These are phyloP conservation scores for Drosophila melanica DNA, from an alignment of 1,140 invertebrate genomes.

Conservation along the genomic window DNA sequence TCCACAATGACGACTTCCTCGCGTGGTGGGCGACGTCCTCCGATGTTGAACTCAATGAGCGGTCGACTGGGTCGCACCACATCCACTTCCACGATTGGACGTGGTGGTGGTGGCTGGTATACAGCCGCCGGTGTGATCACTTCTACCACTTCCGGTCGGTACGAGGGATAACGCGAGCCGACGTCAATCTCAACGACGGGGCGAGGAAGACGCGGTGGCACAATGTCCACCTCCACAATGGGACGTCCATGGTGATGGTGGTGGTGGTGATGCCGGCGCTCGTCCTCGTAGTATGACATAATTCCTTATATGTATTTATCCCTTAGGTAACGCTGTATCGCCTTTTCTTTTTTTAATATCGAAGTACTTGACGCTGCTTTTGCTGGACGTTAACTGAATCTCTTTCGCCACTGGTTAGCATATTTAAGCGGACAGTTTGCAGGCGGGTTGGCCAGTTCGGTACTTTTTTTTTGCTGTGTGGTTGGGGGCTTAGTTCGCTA, in stretches of 20 bases:
- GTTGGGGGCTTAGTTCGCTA: slow-evolving; percentile 57
- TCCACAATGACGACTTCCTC: slow-evolving; percentile 70
- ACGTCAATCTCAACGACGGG: slow-evolving; percentile 67
- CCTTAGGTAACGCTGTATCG: not conserved
- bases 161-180: slow-evolving; percentile 55
- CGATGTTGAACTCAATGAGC: slow-evolving; percentile 69
- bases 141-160: slow-evolving; percentile 52
- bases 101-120: slow-evolving; percentile 61
- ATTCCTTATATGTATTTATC: not conserved
- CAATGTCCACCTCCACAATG: slow-evolving; percentile 72
- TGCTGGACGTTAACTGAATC: slow-evolving; percentile 49
- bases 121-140: slow-evolving; percentile 62
- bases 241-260: slow-evolving; percentile 67
- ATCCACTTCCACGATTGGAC: slow-evolving; percentile 67
- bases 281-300: slow-evolving; percentile 72
- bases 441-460: slow-evolving; percentile 36
- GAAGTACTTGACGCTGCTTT: slow-evolving; percentile 29
- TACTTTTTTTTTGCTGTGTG: slow-evolving; percentile 35
- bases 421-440: slow-evolving; percentile 62
- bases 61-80: slow-evolving; percentile 64
- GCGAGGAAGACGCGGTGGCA: slow-evolving; percentile 61
- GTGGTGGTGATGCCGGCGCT: slow-evolving; percentile 62
- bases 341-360: not conserved
- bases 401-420: slow-evolving; percentile 35
- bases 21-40: slow-evolving; percentile 59